A percentile compares a stretch with the other conserved stretches of the same genome.
phyloP scores from a whole-genome alignment of 2,113 vertebrate species.

The Ceyx cyanopectus region DNA sequence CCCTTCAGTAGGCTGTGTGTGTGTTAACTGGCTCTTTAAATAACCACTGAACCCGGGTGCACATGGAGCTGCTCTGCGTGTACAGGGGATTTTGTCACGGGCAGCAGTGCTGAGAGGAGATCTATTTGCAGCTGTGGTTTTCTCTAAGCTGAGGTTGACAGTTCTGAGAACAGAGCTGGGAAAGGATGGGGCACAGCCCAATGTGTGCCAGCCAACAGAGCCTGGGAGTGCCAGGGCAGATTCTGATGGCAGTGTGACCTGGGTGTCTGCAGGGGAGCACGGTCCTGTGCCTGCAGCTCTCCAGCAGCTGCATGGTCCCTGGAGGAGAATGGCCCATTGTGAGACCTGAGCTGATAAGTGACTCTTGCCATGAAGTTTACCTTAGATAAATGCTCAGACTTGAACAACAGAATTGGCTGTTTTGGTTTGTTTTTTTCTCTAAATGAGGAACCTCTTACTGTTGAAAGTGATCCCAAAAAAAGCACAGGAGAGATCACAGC shows the following conservation, averaged over 20 bases:
- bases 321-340: background rate
- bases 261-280: background rate
- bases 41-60: background rate
- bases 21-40: background rate
- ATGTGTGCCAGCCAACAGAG: accelerated
- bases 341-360: background rate
- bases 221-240: accelerated
- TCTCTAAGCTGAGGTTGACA: background rate
- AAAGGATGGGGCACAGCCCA: background rate
- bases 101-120: background rate
- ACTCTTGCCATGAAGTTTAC: background rate
- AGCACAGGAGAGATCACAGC: background rate
- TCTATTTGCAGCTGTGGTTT: background rate
- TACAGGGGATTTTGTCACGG: background rate
- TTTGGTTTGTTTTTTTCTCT: background rate
- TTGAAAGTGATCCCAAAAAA: background rate
- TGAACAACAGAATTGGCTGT: background rate
- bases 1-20: background rate
- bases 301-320: background rate
- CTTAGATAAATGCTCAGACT: background rate
- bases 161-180: background rate
- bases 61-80: accelerated
- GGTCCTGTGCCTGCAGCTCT: too few relatives aligned
- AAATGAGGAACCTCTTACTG: background rate
- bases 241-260: background rate